Evolutionary conservation across 2,797 vertebrate species (phyloP), one percentile per base, ranked within the genome.

Genomic region (Hyperoplus lanceolatus): DNA sequence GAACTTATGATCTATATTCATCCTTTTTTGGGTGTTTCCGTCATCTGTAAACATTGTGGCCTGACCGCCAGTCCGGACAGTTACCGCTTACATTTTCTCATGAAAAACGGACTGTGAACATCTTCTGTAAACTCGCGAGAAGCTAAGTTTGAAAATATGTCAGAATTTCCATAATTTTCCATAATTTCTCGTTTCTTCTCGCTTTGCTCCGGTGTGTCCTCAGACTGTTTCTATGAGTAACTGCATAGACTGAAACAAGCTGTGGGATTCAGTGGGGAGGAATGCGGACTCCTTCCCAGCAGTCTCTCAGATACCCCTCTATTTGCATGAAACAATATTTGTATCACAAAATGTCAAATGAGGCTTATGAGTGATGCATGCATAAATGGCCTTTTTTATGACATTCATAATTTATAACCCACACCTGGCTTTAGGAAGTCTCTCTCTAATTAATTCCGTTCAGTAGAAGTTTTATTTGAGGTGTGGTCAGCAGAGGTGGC

Each of bases 301-400:
- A 59, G 21, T 15, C 75, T 67, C 68, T 84, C 68, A 84, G 61
- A 80, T 82, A 73, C 54, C 39, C 38, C 6, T 1, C 21, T 21
- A 87, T 87, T 84, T 82, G 53, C 81, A 84, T 87, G 73, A 80
- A 82, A 79, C 54, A 89, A 89, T 82, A 89, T 87, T 88, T 87
- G 57, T 69, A 67, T 77, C 50, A 36, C 29, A 81, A 29, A 70
- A 41, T 68, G 69, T 76, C 41, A 73, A 73, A 79, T 67, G 64
- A 81, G 60, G 67, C 38, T 39, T 60, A 53, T 69, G 18, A 81
- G 66, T 54, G 51, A 68, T 50, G 48, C n/a, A 36, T 56, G 70
- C 46, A 58, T 74, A 69, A 66, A 80, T 67, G 16, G 2, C 8
- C 50, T 39, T 42, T 61, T 51, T 83, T 54, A 68, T 10, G 21